Conservation (phyloP, 1,140 invertebrate genomes). For the Choristoneura fumiferana region DNA sequence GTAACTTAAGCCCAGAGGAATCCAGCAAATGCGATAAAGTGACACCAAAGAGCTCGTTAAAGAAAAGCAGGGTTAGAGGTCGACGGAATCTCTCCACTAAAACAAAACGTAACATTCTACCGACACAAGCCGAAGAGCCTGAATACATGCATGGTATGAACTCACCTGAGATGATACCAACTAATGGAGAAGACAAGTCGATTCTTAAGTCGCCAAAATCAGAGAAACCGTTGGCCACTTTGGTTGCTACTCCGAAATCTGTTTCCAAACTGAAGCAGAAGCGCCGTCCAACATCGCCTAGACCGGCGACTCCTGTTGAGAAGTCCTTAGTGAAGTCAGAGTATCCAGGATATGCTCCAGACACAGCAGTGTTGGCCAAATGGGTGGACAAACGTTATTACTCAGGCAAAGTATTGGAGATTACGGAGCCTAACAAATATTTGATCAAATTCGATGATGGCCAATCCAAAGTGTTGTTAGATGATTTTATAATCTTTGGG, state of each 20-base stretch:
- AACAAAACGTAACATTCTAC: conserved; percentile 67
- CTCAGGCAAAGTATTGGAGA: conserved; percentile 77
- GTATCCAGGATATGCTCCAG: conserved; percentile 63
- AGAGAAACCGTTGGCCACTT: conserved; percentile 52
- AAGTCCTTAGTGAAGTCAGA: conserved; percentile 53
- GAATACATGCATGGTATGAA: conserved; percentile 68
- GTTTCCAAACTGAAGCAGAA: conserved; percentile 66
- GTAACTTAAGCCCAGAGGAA: conserved; percentile 68
- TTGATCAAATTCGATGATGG: conserved; percentile 81
- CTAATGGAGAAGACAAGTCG: conserved; percentile 59
- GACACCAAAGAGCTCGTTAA: conserved; percentile 74
- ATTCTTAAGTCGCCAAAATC: conserved; percentile 58
- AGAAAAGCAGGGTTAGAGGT: conserved; percentile 64
- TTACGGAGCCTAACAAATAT: conserved; percentile 79
- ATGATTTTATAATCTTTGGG: conserved; percentile 81
- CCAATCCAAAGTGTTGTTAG: conserved; percentile 77
- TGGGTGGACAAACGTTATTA: conserved; percentile 83
- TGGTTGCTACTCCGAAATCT: conserved; percentile 64
- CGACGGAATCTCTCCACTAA: conserved; percentile 62
- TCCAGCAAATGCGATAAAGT: conserved; percentile 64
- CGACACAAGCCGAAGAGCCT: conserved; percentile 65
- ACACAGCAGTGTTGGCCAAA: conserved; percentile 80
- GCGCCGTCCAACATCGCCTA: conserved; percentile 56
- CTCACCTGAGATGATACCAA: conserved; percentile 75
- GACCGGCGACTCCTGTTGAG: conserved; percentile 66